phyloP scores from a whole-genome alignment of 2,888 invertebrate species.

The Drosophila gaucha region DNA sequence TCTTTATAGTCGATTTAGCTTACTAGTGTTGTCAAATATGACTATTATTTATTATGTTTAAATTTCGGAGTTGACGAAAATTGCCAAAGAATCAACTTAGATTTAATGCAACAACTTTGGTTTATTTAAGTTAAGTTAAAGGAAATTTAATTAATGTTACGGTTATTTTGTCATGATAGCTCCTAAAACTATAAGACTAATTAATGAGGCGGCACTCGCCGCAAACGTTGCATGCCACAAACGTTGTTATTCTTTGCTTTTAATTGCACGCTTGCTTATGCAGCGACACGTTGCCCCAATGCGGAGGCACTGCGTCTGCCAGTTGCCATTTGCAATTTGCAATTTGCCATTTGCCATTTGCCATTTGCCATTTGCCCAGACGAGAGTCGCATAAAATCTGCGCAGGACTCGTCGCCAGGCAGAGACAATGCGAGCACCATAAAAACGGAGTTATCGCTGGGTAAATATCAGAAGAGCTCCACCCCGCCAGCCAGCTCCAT shows the following conservation, averaged over 20 bases:
- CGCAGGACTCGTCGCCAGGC: conserved; percentile 37
- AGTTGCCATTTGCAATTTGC: conserved; percentile 26
- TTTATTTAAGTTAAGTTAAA: not conserved
- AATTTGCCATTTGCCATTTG: conserved; percentile 31
- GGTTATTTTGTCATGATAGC: conserved; percentile 11
- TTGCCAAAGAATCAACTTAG: too few species aligned
- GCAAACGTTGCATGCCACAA: conserved; percentile 24
- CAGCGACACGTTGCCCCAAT: conserved; percentile 51
- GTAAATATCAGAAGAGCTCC: conserved; percentile 60
- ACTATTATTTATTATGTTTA: too few species aligned
- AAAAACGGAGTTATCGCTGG: conserved; percentile 71
- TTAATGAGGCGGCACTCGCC: conserved; percentile 58
- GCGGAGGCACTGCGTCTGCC: conserved; percentile 15
- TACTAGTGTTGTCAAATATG: too few species aligned
- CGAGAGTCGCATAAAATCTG: conserved; percentile 67
- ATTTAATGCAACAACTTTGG: too few species aligned
- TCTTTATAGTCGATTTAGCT: too few species aligned
- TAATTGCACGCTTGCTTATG: conserved; percentile 74
- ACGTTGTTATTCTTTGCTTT: conserved; percentile 51
- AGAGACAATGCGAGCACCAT: conserved; percentile 58
- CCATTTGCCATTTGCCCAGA: conserved; percentile 52
- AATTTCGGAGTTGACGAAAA: too few species aligned
- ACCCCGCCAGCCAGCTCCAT: conserved; percentile 13
- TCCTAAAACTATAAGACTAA: conserved; percentile 32
- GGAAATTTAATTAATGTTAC: not conserved